Conservation (phyloP, 1,140 invertebrate species). For the Lepidurus apus region DNA sequence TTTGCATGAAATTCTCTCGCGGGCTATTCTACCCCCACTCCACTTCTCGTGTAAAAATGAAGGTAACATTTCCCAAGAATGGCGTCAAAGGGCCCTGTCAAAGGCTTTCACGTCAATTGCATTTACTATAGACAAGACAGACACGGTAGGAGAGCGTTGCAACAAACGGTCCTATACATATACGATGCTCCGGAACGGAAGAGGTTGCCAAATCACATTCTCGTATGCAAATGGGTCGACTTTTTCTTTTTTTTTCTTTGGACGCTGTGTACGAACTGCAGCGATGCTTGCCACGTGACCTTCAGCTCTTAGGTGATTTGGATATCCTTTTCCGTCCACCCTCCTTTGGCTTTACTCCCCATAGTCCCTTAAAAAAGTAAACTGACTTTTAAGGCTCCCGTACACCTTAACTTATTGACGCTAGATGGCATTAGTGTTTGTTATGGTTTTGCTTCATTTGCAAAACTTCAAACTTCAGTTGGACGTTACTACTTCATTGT, state of each 20-base stretch:
- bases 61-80: background rate
- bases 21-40: background rate
- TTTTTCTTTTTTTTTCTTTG: background rate
- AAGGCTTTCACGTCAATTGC: constrained; percentile 21
- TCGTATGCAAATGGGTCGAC: background rate
- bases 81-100: constrained; percentile 4
- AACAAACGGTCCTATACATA: background rate
- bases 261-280: background rate
- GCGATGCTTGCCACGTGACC: background rate
- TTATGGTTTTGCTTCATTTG: no score
- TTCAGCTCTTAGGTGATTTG: background rate
- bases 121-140: background rate
- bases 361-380: no score
- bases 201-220: constrained; percentile 1
- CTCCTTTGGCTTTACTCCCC: background rate
- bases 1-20: constrained; percentile 9
- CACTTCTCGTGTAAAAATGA: background rate
- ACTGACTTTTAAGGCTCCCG: no score
- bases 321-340: background rate
- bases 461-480: no score
- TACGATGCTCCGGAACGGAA: background rate
- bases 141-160: background rate
- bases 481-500: no score
- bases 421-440: no score
- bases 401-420: no score